These are phyloP conservation scores for Ptychoptera contaminata DNA, from an alignment of 2,888 invertebrate genomes.

Conservation along the genomic window DNA sequence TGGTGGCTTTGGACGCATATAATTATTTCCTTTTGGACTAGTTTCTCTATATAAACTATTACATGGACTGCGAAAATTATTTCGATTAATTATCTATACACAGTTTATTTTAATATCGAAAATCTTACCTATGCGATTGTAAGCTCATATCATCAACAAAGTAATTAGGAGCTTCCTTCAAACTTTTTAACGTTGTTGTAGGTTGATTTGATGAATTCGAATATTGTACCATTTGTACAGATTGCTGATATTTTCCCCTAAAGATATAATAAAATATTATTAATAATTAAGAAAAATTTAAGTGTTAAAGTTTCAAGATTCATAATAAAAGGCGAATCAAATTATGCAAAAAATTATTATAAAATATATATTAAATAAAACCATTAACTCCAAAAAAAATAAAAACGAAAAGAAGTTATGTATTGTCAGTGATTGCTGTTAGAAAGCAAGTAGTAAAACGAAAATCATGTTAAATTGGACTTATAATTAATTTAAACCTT, in stretches of 20 bases:
- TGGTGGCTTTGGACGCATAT: constrained; percentile 29
- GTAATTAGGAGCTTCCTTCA: constrained; percentile 34
- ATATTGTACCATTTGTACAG: constrained; percentile 47
- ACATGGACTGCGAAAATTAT: constrained; percentile 33
- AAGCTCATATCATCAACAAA: constrained; percentile 27
- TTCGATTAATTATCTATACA: background rate
- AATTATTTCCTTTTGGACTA: constrained; percentile 32
- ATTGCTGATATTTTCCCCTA: constrained; percentile 19
- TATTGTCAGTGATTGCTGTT: too few relatives aligned
- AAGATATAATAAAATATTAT: background rate
- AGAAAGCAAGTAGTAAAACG: too few relatives aligned
- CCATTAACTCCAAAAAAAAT: too few relatives aligned
- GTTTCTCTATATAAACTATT: constrained; percentile 37
- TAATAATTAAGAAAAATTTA: background rate
- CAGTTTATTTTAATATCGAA: background rate
- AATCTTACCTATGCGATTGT: constrained; percentile 25
- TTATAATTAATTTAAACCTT: too few relatives aligned
- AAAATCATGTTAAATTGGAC: too few relatives aligned
- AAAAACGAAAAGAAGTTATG: too few relatives aligned
- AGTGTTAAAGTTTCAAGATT: too few relatives aligned
- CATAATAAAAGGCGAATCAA: too few relatives aligned
- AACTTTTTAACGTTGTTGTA: constrained; percentile 40
- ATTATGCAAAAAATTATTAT: too few relatives aligned
- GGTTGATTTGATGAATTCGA: constrained; percentile 38
- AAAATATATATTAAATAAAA: too few relatives aligned